Base-by-base conservation (phyloP, 2,113 vertebrate species). In the Manacus vitellinus region DNA sequence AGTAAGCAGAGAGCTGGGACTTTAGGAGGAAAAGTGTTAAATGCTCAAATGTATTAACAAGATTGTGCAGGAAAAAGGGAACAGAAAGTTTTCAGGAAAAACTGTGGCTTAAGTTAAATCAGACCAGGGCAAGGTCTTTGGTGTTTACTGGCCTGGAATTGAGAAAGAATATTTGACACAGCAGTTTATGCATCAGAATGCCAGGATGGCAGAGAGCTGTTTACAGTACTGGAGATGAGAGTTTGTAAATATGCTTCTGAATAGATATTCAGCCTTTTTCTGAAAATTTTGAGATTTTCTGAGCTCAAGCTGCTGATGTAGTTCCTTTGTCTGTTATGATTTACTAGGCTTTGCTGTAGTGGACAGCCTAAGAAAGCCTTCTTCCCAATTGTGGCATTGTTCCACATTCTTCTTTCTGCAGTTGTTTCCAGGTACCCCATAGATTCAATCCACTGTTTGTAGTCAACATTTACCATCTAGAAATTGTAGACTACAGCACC, bases 111-210 rank as follows among this genome's bases (percentile, higher is more conserved):
- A 94, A 95, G 65, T 96, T 96, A 92, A 95, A 77, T 44, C 76
- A 94, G 93, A 87, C 39, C 27, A 75, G 41, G 73, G 84, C 93
- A 96, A 96, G 71, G 85, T 95, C 94, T 97, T 96, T 54, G 39
- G 61, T 95, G 85, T 82, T 96, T 91, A 89, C 73, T 93, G 83
- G 88, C 59, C 83, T 93, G 67, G 81, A 97, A 96, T 35, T 86
- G 71, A 88, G 87, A 81, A 94, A 91, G 81, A 90, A 89, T 82
- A 92, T 97, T 97, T 97, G 88, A 97, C 88, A 91, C 96, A 95
- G 94, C 95, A 98, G 97, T 94, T 96, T 95, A 91, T 79, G 51
- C 79, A 88, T 97, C 92, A 89, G 81, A 91, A 86, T 96, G 85
- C 68, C 46, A 65, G 86, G 63, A 76, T 97, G 67, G 88, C 86